A percentile compares a stretch with the other conserved stretches of the same genome.
phyloP scores from a whole-genome alignment of 2,113 vertebrate genomes.

The Sceloporus tristichus region DNA sequence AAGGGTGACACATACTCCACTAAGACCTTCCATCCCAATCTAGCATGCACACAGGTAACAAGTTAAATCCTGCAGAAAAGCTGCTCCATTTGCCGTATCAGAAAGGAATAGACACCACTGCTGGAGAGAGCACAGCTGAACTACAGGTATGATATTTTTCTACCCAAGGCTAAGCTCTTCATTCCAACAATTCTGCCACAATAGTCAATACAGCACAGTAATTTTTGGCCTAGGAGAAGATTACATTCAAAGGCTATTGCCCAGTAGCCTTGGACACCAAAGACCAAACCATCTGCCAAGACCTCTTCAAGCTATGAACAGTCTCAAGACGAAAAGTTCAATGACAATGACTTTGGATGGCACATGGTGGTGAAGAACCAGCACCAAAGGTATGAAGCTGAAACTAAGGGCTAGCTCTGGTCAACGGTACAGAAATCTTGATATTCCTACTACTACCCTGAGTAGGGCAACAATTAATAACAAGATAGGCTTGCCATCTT shows the following conservation, averaged over 20 bases:
- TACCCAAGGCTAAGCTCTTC: slow-evolving; percentile 20
- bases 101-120: slow-evolving; percentile 11
- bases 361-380: slow-evolving; percentile 73
- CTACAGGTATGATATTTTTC: slow-evolving; percentile 56
- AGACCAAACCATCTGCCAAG: not conserved
- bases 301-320: not conserved
- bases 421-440: not conserved
- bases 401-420: slow-evolving; percentile 45
- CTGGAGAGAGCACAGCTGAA: slow-evolving; percentile 52
- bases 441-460: not conserved
- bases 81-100: not conserved
- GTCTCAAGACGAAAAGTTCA: slow-evolving; percentile 47
- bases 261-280: not conserved
- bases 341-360: slow-evolving; percentile 79
- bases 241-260: not conserved
- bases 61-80: slow-evolving; percentile 8
- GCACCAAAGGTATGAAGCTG: slow-evolving; percentile 71
- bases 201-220: not conserved
- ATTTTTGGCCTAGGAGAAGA: not conserved
- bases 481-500: not conserved
- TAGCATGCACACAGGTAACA: not conserved
- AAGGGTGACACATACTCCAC: not conserved
- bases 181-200: slow-evolving; percentile 19
- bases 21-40: not conserved
- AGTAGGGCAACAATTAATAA: not conserved